Evolutionary conservation across 1,140 invertebrate genomes (phyloP), one percentile per base, ranked within the genome.

Genomic region (Drosophila ambigua): DNA sequence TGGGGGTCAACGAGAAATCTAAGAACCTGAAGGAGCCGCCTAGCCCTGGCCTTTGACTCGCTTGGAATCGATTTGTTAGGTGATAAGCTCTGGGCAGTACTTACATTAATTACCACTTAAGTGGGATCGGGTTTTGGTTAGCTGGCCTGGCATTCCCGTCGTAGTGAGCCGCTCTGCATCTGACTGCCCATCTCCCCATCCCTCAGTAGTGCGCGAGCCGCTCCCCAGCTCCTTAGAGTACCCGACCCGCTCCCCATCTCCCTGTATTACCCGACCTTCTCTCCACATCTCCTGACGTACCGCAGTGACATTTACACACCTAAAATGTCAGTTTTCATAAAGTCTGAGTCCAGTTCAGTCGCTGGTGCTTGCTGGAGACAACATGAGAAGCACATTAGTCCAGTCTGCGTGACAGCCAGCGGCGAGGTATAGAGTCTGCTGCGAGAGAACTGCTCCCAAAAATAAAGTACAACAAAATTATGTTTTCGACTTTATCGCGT

Each of bases 61-160:
- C 49, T 16, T 50, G 55, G 52, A 67, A 77, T 71, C 79, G 83
- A 88, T 88, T 88, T 88, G 83, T 88, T 68, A 62, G 68, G 53
- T 60, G 84, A 88, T 88, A 88, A 89, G 75, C 58, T 51, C 31
- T 52, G 28, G 51, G 23, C 55, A 57, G 72, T 83, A 88, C 84
- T 79, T 88, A 88, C 83, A 88, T 83, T 88, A 88, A 88, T 88
- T 88, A 88, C 84, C 83, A 77, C 79, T 88, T 88, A 88, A 88
- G 64, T 62, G 67, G 64, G 54, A 52, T 43, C 53, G 54, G 31
- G 50, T 15, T 55, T 31, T 1, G 28, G 28, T 31, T 8, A 31
- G 28, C 28, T 31, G 20, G 20, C 20, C 1, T 7, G 5, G 26
- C 26, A 24, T 24, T 24, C 20, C 48, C 23, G 41, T 11, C 16